Evolutionary conservation across 2,888 invertebrate species (phyloP).

Genomic region (Trissolcus brochymenae): DNA sequence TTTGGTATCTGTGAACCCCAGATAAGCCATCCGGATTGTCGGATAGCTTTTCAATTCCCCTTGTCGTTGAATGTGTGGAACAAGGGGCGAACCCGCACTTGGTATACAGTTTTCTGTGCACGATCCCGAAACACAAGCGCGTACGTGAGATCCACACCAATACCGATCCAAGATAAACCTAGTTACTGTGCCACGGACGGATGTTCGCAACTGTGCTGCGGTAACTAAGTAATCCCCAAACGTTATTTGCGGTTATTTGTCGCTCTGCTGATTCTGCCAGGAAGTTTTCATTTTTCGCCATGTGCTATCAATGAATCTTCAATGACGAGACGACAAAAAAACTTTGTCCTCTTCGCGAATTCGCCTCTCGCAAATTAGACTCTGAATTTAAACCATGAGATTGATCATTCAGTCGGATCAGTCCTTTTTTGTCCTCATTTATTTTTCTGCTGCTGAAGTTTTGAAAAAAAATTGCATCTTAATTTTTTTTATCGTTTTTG

Average conservation of each 20-base stretch:
- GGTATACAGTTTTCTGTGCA: constrained; percentile 50
- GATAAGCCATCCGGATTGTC: constrained; percentile 74
- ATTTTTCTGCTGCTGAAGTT: no score
- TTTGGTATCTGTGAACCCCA: constrained; percentile 57
- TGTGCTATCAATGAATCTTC: constrained; percentile 52
- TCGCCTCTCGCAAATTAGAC: no score
- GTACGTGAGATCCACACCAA: constrained; percentile 45
- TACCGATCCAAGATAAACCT: constrained; percentile 61
- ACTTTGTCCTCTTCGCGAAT: constrained; percentile 9
- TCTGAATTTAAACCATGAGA: no score
- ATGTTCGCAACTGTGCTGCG: constrained; percentile 68
- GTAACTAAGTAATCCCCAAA: constrained; percentile 75
- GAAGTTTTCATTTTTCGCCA: constrained; percentile 61
- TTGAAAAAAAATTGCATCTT: no score
- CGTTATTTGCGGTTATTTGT: constrained; percentile 75
- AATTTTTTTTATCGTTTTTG: no score
- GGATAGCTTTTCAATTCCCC: constrained; percentile 75
- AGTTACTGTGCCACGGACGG: constrained; percentile 63
- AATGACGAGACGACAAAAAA: constrained; percentile 10
- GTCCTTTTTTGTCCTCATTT: no score
- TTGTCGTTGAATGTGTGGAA: constrained; percentile 74
- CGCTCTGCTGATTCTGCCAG: constrained; percentile 66
- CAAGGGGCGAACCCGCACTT: constrained; percentile 63
- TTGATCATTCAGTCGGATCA: no score
- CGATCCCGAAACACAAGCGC: constrained; percentile 48